Evolutionary conservation across 2,888 invertebrate species (phyloP).

Genomic region (Mylabris sibirica): DNA sequence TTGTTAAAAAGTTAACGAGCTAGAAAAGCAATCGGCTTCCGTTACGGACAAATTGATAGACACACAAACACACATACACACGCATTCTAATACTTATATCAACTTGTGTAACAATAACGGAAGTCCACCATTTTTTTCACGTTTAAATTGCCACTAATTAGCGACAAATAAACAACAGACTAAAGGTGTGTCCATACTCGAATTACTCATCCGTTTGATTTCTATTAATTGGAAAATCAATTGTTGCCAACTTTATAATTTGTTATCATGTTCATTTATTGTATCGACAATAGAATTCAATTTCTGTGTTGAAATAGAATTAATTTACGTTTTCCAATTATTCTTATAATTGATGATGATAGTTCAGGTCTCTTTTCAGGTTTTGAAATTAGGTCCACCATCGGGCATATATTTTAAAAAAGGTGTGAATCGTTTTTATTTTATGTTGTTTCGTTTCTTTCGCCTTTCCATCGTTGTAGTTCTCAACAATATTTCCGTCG

Average conservation of each 20-base stretch:
- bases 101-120: neutral
- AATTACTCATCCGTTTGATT: too few species aligned
- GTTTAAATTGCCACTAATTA: neutral
- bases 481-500: neutral
- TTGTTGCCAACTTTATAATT: neutral
- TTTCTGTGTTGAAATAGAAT: constrained; percentile 1
- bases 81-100: too few species aligned
- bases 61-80: too few species aligned
- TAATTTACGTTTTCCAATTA: neutral
- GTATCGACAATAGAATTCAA: neutral
- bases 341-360: constrained; percentile 1
- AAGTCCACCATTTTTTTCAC: neutral
- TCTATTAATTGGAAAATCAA: neutral
- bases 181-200: too few species aligned
- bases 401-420: neutral
- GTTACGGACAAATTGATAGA: neutral
- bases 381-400: neutral
- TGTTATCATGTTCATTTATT: neutral
- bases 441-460: neutral
- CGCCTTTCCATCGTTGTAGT: neutral
- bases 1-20: constrained; percentile 29
- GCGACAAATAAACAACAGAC: too few species aligned
- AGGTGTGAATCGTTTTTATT: neutral
- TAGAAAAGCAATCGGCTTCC: constrained; percentile 16
- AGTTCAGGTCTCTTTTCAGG: neutral